phyloP scores from a whole-genome alignment of 2,888 invertebrate species.

The Eupithecia tripunctaria region DNA sequence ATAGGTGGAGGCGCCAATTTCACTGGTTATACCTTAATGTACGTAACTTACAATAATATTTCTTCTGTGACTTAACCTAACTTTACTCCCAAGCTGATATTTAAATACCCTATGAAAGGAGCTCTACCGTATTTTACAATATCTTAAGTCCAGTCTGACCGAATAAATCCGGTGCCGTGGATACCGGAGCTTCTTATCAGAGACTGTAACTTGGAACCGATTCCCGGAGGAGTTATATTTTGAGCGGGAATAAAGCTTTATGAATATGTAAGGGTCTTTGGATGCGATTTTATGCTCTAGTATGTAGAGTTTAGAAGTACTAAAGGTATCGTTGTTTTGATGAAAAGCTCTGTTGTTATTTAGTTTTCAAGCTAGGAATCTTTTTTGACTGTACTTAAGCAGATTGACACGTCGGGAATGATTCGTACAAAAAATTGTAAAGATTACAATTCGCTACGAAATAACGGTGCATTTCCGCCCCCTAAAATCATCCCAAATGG shows the following conservation, averaged over 20 bases:
- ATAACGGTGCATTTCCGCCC: too few species aligned
- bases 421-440: too few species aligned
- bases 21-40: too few species aligned
- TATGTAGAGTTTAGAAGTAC: not conserved
- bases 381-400: too few species aligned
- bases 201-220: constrained; percentile 2
- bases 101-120: constrained; percentile 2
- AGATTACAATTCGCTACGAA: too few species aligned
- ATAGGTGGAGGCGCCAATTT: too few species aligned
- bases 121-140: not conserved
- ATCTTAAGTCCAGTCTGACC: constrained; percentile 5
- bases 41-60: too few species aligned
- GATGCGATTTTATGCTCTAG: constrained; percentile 1
- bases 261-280: constrained; percentile 9
- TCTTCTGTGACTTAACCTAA: too few species aligned
- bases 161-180: constrained; percentile 9
- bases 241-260: constrained; percentile 13
- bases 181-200: constrained; percentile 8
- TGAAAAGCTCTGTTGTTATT: not conserved
- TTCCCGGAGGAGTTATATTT: constrained; percentile 7
- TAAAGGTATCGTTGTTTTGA: not conserved
- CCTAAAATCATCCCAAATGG: too few species aligned
- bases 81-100: not conserved
- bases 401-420: too few species aligned
- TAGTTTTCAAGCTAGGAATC: too few species aligned